These are phyloP conservation scores for Metacarcinus magister DNA, from an alignment of 2,888 invertebrate genomes.

Conservation along the genomic window DNA sequence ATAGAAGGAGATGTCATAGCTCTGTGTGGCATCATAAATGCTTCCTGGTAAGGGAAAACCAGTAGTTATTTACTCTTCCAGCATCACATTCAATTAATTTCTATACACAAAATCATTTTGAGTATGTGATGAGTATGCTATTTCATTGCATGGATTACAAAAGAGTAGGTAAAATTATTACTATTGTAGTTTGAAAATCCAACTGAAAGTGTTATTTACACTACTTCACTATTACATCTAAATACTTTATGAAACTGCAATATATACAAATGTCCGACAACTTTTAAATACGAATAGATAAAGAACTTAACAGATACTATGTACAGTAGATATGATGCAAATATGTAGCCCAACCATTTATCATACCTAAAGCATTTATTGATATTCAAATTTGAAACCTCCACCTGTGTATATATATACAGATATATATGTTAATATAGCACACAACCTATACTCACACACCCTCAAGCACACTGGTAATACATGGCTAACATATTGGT, in stretches of 20 bases:
- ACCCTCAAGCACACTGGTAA: background rate
- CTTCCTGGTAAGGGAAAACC: slow-evolving; percentile 88
- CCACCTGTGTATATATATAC: slow-evolving; percentile 3
- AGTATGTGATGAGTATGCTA: background rate
- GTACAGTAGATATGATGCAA: background rate
- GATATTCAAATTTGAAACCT: background rate
- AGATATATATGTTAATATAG: background rate
- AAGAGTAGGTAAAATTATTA: background rate
- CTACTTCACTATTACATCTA: background rate
- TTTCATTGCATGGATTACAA: background rate
- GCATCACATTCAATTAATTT: background rate
- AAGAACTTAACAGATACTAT: background rate
- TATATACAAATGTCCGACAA: background rate
- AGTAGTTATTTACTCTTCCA: background rate
- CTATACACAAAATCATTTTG: background rate
- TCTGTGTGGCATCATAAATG: slow-evolving; percentile 93
- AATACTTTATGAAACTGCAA: background rate
- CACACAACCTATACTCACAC: background rate
- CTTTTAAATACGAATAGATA: background rate
- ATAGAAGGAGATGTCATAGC: slow-evolving; percentile 95
- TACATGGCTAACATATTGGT: background rate
- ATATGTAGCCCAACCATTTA: background rate
- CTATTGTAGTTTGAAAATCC: background rate
- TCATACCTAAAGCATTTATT: background rate
- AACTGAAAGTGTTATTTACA: background rate